These are phyloP conservation scores for Rhogogaster chlorosoma DNA, from an alignment of 2,888 invertebrate species.

Conservation along the genomic window DNA sequence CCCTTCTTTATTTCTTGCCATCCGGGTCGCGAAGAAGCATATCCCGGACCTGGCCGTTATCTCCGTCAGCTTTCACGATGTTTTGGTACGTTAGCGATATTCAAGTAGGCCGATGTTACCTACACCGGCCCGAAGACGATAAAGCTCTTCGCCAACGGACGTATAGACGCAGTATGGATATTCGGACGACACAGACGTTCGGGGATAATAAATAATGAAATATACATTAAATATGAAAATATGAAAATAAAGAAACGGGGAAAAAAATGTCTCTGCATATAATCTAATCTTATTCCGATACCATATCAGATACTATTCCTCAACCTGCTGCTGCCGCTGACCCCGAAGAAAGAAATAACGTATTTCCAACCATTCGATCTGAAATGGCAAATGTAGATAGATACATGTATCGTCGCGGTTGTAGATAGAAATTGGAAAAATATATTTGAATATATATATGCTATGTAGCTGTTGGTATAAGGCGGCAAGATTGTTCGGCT, in stretches of 20 bases:
- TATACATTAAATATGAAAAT: slow-evolving; percentile 12
- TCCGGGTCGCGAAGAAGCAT: slow-evolving; percentile 20
- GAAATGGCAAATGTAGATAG: neutral
- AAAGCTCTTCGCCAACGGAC: neutral
- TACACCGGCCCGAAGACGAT: slow-evolving; percentile 15
- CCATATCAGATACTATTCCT: neutral
- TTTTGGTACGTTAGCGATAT: slow-evolving; percentile 51
- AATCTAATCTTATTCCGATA: slow-evolving; percentile 32
- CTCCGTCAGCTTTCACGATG: slow-evolving; percentile 41
- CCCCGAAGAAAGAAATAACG: neutral
- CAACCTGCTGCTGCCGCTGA: neutral
- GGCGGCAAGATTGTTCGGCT: neutral
- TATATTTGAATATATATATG: neutral
- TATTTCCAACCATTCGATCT: neutral
- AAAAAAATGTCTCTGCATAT: neutral
- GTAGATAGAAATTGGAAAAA: slow-evolving; percentile 13
- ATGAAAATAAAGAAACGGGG: neutral
- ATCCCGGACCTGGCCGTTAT: slow-evolving; percentile 34
- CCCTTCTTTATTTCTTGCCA: neutral
- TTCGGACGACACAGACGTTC: neutral
- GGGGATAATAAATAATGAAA: slow-evolving; percentile 3
- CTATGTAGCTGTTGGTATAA: no score
- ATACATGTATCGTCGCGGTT: neutral
- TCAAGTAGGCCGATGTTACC: slow-evolving; percentile 48
- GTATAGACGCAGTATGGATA: neutral